phyloP scores from a whole-genome alignment of 2,888 invertebrate species.

The Mythimna albipuncta region DNA sequence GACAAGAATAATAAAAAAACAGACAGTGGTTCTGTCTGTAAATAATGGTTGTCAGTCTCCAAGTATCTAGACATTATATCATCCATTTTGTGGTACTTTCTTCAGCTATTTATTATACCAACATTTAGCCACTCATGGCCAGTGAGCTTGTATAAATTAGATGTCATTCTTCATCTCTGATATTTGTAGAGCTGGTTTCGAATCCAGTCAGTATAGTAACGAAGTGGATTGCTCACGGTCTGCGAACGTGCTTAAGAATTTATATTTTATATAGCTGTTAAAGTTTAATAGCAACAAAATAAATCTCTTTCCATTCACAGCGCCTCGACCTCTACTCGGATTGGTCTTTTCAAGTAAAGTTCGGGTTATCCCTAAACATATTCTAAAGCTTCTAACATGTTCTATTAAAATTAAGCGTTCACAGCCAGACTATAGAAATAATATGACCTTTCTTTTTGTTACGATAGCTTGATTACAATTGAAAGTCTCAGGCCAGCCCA shows the following conservation, averaged over 20 bases:
- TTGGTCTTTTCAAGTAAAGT: constrained; percentile 28
- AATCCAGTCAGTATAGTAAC: constrained; percentile 5
- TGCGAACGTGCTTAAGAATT: constrained; percentile 1
- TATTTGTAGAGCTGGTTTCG: background rate
- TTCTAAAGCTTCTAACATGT: constrained; percentile 41
- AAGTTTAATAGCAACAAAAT: constrained; percentile 36
- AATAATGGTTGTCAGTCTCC: background rate
- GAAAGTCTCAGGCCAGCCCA: constrained; percentile 43
- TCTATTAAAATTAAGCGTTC: constrained; percentile 37
- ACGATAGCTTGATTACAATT: constrained; percentile 55
- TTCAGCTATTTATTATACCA: background rate
- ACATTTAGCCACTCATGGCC: background rate
- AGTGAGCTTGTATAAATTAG: background rate
- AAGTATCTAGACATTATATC: background rate
- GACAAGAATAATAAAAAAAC: background rate
- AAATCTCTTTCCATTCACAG: constrained; percentile 19
- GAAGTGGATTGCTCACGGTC: background rate
- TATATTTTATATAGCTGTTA: constrained; percentile 22
- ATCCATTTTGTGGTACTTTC: background rate
- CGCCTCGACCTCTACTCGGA: constrained; percentile 5
- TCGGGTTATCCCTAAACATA: constrained; percentile 30
- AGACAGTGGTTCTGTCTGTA: background rate
- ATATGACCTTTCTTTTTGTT: constrained; percentile 47
- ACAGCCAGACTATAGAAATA: constrained; percentile 36
- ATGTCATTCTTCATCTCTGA: background rate